Evolutionary conservation across 53 echinoderm and acorn worm species (phyloP).

Genomic region (Glandiceps talaboti): DNA sequence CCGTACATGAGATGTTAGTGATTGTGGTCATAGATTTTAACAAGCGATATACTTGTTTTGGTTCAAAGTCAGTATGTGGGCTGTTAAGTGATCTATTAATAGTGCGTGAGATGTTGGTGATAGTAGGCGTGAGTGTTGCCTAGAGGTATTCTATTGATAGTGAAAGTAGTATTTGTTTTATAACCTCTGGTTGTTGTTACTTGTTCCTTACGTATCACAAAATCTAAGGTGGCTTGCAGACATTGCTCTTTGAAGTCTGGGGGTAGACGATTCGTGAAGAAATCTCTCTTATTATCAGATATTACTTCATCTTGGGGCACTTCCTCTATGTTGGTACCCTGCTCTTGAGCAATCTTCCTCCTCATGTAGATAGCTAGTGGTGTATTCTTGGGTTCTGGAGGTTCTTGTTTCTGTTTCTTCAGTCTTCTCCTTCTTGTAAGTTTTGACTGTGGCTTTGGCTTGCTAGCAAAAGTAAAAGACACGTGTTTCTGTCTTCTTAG

Average conservation of each 20-base stretch:
- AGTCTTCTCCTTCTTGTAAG: background rate
- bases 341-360: background rate
- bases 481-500: background rate
- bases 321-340: conserved; percentile 3
- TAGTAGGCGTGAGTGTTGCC: too few species aligned
- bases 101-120: too few species aligned
- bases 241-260: conserved; percentile 31
- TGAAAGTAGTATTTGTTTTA: conserved; percentile 36
- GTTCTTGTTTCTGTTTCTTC: background rate
- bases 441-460: background rate
- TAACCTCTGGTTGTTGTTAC: conserved; percentile 41
- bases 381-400: background rate
- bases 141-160: conserved; percentile 65
- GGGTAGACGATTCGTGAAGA: background rate
- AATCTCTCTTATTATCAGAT: background rate
- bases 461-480: background rate
- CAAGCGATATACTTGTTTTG: too few species aligned
- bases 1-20: too few species aligned
- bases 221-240: conserved; percentile 26
- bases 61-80: too few species aligned
- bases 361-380: background rate
- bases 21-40: too few species aligned
- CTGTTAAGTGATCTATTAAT: too few species aligned
- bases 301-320: background rate
- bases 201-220: conserved; percentile 59